These are phyloP conservation scores for Caracal caracal DNA, from an alignment of 2,113 vertebrate genomes.

Conservation along the genomic window DNA sequence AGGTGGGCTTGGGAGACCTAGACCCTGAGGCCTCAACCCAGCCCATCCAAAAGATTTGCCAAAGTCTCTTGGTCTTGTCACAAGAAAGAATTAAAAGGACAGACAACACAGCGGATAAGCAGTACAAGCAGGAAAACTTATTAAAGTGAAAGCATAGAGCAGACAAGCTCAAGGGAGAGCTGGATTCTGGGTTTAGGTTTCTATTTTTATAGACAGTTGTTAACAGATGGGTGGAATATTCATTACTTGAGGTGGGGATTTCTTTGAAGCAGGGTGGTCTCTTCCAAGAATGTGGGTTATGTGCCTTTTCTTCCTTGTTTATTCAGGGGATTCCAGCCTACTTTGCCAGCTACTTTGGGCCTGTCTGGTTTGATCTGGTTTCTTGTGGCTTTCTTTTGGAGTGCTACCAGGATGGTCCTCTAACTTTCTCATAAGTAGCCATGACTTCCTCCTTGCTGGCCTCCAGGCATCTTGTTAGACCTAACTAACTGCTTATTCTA, in stretches of 20 bases:
- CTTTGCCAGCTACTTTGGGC: not conserved
- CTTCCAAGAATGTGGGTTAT: not conserved
- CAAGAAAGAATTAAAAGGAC: not conserved
- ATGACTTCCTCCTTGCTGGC: not conserved
- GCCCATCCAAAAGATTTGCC: not conserved
- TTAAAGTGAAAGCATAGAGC: not conserved
- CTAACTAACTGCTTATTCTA: not conserved
- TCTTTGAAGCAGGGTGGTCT: not conserved
- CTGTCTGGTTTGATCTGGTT: not conserved
- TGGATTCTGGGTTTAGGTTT: not conserved
- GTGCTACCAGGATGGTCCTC: not conserved
- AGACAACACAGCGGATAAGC: not conserved
- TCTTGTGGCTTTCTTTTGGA: not conserved
- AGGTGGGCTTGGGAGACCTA: not conserved
- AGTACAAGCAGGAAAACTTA: not conserved
- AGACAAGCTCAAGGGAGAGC: not conserved
- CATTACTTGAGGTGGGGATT: not conserved
- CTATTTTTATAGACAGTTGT: not conserved
- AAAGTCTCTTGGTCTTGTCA: not conserved
- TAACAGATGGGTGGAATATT: not conserved
- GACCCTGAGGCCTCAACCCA: not conserved
- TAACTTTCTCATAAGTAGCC: not conserved
- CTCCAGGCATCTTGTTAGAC: not conserved
- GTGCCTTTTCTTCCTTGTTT: not conserved
- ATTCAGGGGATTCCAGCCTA: not conserved